These are phyloP conservation scores for Actenoides hombroni DNA, from an alignment of 2,113 vertebrate genomes.

Conservation along the genomic window DNA sequence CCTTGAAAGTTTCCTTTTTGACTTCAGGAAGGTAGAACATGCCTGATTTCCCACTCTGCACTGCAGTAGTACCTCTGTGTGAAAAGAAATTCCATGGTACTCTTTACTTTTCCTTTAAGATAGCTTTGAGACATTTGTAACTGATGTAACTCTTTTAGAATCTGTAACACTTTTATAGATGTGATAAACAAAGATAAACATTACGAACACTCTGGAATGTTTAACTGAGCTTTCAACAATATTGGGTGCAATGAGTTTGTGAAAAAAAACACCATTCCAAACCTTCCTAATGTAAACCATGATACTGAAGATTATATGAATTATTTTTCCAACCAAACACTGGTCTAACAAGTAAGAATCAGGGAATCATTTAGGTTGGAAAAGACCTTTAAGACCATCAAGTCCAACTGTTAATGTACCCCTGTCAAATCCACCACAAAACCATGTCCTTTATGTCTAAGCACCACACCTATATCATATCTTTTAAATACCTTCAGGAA, in stretches of 20 bases:
- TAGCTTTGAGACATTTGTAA: not conserved
- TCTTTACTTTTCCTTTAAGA: not conserved
- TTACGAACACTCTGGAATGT: not conserved
- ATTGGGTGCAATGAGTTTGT: not conserved
- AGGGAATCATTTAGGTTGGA: not conserved
- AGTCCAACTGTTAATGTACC: not conserved
- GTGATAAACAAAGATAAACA: not conserved
- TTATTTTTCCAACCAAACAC: not conserved
- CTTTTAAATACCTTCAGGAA: not conserved
- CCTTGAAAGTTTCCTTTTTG: not conserved
- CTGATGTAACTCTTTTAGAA: not conserved
- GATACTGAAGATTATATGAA: not conserved
- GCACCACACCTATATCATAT: rapidly evolving
- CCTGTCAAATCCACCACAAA: not conserved
- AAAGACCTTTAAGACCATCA: not conserved
- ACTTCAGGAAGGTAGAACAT: not conserved
- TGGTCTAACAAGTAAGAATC: not conserved
- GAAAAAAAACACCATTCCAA: not conserved
- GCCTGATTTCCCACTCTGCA: not conserved
- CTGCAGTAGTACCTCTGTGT: not conserved
- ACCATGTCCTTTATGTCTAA: too few species aligned
- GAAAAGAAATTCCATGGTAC: not conserved
- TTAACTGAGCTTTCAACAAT: not conserved
- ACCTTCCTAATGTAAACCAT: not conserved
- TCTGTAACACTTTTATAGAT: not conserved